These are phyloP conservation scores for Cotesia glomerata DNA, from an alignment of 1,140 invertebrate species.

Conservation along the genomic window DNA sequence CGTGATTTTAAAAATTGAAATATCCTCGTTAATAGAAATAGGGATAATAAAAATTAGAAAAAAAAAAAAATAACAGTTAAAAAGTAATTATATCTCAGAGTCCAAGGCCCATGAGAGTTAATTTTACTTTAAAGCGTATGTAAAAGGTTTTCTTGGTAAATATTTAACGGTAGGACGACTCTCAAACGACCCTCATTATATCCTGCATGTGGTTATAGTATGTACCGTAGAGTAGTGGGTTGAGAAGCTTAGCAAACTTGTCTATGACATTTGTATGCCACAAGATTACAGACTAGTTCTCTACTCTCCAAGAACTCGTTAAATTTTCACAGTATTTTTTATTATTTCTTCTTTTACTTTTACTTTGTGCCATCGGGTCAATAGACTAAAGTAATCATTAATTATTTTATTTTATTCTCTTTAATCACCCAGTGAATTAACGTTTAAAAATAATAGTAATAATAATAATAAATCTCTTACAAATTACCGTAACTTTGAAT, in stretches of 20 bases:
- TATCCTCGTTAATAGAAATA: too few species aligned
- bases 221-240: too few species aligned
- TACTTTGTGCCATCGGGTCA: too few species aligned
- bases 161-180: conserved; percentile 1
- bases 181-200: conserved; percentile 11
- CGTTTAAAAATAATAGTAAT: too few species aligned
- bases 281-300: not conserved
- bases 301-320: not conserved
- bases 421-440: too few species aligned
- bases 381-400: too few species aligned
- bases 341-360: not conserved
- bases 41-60: not conserved
- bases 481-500: too few species aligned
- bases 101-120: not conserved
- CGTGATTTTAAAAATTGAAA: too few species aligned
- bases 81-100: not conserved
- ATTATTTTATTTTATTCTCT: too few species aligned
- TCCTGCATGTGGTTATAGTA: not conserved
- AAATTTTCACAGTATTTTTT: not conserved
- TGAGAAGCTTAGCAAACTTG: too few species aligned
- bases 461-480: too few species aligned
- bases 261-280: conserved; percentile 6
- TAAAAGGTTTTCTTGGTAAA: not conserved
- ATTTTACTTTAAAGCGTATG: not conserved
- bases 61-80: not conserved